Evolutionary conservation across 2,888 invertebrate species (phyloP).

Genomic region (Caenorhabditis sulstoni): DNA sequence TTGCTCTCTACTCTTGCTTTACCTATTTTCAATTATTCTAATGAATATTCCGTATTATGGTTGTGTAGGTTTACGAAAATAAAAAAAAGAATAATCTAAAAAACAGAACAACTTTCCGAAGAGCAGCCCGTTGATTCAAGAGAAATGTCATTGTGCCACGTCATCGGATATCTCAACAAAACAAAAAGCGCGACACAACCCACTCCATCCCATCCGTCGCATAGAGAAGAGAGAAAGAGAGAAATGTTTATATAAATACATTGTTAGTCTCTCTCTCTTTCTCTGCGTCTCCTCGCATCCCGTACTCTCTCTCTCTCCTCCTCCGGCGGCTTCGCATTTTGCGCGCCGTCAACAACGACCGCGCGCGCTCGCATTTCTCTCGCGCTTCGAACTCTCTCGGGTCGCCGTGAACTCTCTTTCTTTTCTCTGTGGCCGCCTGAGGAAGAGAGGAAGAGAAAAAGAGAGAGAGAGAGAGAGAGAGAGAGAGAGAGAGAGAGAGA

Average conservation of each 20-base stretch:
- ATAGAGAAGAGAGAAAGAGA: neutral
- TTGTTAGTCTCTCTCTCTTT: conserved; percentile 25
- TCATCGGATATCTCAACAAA: too few species aligned
- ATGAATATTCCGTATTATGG: too few species aligned
- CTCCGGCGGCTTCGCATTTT: neutral
- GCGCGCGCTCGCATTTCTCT: conserved; percentile 3
- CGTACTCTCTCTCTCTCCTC: conserved; percentile 30
- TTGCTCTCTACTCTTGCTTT: neutral
- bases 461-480: neutral
- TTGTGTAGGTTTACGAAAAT: too few species aligned
- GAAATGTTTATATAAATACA: conserved; percentile 51
- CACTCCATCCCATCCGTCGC: too few species aligned
- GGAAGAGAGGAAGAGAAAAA: too few species aligned
- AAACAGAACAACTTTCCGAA: too few species aligned
- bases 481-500: conserved; percentile 19
- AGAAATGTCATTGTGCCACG: too few species aligned
- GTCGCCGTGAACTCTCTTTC: conserved; percentile 20
- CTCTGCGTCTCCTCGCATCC: conserved; percentile 24
- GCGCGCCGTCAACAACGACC: neutral
- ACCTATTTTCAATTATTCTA: too few species aligned
- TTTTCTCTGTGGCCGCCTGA: neutral
- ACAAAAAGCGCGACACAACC: too few species aligned
- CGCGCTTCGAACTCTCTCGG: conserved; percentile 32
- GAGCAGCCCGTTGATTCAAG: too few species aligned
- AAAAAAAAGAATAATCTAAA: too few species aligned